These are phyloP conservation scores for Lithophane semibrunnea DNA, from an alignment of 2,888 invertebrate species.

Conservation along the genomic window DNA sequence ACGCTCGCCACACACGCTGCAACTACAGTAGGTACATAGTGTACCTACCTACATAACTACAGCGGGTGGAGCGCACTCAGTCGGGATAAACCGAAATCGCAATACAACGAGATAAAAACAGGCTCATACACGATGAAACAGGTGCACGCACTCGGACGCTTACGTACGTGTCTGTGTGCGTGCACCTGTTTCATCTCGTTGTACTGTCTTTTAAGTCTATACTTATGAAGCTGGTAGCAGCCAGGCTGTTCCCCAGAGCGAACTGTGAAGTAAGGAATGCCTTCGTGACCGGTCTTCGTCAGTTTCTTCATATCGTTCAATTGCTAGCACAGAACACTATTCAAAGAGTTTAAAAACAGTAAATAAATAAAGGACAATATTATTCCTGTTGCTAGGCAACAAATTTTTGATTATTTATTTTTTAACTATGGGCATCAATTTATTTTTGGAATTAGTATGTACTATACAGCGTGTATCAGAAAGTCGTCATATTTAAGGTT, in stretches of 20 bases:
- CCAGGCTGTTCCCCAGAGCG: conserved; percentile 80
- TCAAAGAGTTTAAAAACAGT: no score
- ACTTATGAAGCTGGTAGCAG: conserved; percentile 87
- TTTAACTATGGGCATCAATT: background rate
- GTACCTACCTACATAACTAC: no score
- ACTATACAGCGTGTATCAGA: background rate
- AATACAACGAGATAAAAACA: no score
- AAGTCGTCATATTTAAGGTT: background rate
- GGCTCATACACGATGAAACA: no score
- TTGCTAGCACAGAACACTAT: no score
- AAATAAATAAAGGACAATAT: no score
- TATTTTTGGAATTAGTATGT: background rate
- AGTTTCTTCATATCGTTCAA: no score
- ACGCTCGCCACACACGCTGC: no score
- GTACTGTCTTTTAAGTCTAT: conserved; percentile 22
- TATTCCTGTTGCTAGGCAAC: conserved; percentile 59
- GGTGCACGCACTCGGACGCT: no score
- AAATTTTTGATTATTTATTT: conserved; percentile 33
- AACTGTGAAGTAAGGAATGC: conserved; percentile 81
- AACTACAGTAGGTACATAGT: no score
- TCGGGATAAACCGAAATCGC: no score
- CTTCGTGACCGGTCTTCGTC: conserved; percentile 74
- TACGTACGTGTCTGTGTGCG: background rate
- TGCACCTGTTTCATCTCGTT: background rate
- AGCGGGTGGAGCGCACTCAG: no score